Conservation (phyloP, 1,140 invertebrate genomes). For the Euborellia annulipes region DNA sequence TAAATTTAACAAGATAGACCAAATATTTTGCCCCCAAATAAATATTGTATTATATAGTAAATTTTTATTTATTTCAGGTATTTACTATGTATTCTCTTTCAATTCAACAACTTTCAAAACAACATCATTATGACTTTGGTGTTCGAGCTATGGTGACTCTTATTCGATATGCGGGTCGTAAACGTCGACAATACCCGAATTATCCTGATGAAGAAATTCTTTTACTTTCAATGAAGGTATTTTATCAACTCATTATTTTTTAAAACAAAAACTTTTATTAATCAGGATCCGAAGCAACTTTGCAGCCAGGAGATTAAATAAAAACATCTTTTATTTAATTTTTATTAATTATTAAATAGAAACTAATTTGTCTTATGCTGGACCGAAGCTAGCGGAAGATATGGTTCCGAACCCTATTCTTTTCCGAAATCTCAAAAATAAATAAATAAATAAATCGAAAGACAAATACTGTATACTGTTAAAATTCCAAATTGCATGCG, state of each 20-base stretch:
- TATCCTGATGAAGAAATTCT: constrained; percentile 57
- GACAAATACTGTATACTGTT: no score
- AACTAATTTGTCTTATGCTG: no score
- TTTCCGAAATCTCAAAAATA: no score
- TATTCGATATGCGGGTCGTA: constrained; percentile 64
- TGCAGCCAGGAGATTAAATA: no score
- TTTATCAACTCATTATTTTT: neutral
- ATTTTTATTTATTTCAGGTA: constrained; percentile 28
- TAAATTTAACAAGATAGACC: neutral
- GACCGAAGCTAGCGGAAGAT: no score
- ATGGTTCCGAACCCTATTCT: no score
- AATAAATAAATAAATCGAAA: no score
- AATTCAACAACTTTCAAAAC: constrained; percentile 57
- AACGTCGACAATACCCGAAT: constrained; percentile 49
- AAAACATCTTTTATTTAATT: no score
- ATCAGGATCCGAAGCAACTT: neutral
- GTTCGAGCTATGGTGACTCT: constrained; percentile 67
- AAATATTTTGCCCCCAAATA: neutral
- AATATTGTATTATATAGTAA: constrained; percentile 6
- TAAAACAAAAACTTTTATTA: neutral
- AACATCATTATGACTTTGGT: constrained; percentile 78
- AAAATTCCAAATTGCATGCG: no score
- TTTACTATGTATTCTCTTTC: constrained; percentile 54
- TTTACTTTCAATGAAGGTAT: neutral
- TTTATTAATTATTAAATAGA: no score